Base-by-base conservation (phyloP, 2,113 vertebrate genomes). In the Chaetodon trifascialis region DNA sequence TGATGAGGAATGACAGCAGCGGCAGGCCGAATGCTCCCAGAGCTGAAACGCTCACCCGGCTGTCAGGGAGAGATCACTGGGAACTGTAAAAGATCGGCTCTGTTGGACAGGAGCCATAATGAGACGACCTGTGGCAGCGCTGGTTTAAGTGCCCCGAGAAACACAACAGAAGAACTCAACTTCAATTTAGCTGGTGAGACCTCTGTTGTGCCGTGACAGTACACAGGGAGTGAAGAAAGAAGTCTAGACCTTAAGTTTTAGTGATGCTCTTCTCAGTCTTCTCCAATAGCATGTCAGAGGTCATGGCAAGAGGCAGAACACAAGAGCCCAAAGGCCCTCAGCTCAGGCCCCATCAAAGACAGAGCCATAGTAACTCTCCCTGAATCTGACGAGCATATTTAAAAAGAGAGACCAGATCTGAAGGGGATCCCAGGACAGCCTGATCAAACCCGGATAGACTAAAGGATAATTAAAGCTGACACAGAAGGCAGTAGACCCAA, bases 1-100 rank as follows among this genome's bases (percentile, higher is more conserved):
- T 83, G 81, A 91, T 86, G 75, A 90, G 81, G 56, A 83, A 76
- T 54, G 90, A 91, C 89, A 92, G 87, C 80, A 67, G 86, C 36
- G 75, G 80, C 47, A 78, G 63, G 56, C 52, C 73, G 73, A 74
- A 80, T 49, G 74, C 79, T 90, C 83, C 79, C 25, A n/a, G 77
- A 76, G 80, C 59, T 52, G 14, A 85, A 76, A 73, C 9, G 40
- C 72, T 86, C 84, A 44, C 67, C 72, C 42, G 42, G 14, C 88
- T 86, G 83, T 88, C 89, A 86, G 80, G 59, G 42, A 68, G 40
- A 66, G 62, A 81, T 76, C 72, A 52, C 49, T 19, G 64, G 25
- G 54, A 80, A 77, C 81, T 49, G 69, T 47, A 21, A 75, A 72
- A 3, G n/a, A 66, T 76, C 11, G 15, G 60, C 83, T 78, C 60